A percentile compares a stretch with the other conserved stretches of the same genome.
phyloP scores from a whole-genome alignment of 92 coral and sea anemone species.

The Palythoa heliodiscus region DNA sequence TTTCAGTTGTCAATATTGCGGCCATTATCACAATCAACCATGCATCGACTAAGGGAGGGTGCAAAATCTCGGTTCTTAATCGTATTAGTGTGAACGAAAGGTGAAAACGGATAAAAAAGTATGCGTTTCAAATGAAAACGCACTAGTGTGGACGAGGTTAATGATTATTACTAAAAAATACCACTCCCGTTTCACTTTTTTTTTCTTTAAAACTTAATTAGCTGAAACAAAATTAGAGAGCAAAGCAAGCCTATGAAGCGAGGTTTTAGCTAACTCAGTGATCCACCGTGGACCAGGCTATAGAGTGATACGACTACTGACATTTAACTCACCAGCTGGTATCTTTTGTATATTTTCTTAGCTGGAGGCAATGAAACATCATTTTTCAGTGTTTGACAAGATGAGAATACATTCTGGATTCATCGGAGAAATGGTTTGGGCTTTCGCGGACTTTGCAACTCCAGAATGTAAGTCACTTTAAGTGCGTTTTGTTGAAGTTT shows the following conservation, averaged over 20 bases:
- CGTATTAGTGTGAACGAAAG: no score
- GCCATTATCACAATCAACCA: no score
- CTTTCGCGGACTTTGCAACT: constrained; percentile 82
- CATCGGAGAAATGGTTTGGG: constrained; percentile 90
- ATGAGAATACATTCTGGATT: constrained; percentile 75
- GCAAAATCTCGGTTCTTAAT: no score
- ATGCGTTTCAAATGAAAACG: no score
- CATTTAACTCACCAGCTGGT: background rate
- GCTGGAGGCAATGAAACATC: constrained; percentile 81
- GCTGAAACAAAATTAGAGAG: background rate
- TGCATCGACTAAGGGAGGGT: no score
- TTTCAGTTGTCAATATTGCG: no score
- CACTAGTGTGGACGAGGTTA: no score
- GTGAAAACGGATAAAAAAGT: no score
- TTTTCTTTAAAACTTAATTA: background rate
- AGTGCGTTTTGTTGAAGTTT: background rate
- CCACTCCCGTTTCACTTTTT: background rate
- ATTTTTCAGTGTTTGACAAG: constrained; percentile 83
- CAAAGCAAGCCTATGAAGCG: background rate
- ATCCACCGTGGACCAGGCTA: background rate
- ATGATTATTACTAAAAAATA: no score
- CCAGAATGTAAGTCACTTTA: constrained; percentile 62
- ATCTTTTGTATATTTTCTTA: constrained; percentile 12
- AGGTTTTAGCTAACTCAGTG: background rate
- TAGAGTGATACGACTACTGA: background rate